Conservation (phyloP, 2,113 vertebrate genomes). For the Melanotaenia duboulayi region DNA sequence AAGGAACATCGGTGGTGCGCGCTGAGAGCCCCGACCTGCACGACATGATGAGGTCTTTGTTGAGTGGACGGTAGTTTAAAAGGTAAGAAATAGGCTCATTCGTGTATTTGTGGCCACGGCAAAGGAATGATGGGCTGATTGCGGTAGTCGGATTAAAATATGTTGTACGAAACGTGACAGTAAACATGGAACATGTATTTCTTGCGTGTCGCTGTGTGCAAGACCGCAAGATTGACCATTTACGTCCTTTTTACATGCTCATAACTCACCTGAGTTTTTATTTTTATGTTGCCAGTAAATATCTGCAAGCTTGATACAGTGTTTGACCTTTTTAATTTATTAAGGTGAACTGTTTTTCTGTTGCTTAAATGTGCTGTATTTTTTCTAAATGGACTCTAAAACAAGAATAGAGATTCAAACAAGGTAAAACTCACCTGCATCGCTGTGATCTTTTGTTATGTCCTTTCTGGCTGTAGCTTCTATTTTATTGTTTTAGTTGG, state of each 20-base stretch:
- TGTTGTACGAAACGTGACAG: background rate
- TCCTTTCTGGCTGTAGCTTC: background rate
- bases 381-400: background rate
- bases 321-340: background rate
- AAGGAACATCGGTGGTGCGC: background rate
- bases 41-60: conserved; percentile 34
- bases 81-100: conserved; percentile 50
- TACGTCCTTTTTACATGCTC: background rate
- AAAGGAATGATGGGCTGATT: background rate
- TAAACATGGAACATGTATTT: background rate
- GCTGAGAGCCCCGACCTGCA: background rate
- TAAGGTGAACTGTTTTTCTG: background rate
- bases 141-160: conserved; percentile 1
- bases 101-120: background rate
- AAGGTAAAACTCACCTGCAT: background rate
- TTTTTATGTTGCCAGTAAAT: background rate
- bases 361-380: background rate
- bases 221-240: background rate
- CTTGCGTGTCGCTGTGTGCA: no score
- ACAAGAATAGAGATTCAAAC: background rate
- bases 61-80: conserved; percentile 24
- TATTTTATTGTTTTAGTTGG: background rate
- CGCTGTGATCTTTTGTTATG: background rate
- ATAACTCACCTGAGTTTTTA: background rate
- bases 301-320: background rate